A percentile compares a stretch with the other conserved stretches of the same genome.
phyloP scores from a whole-genome alignment of 2,888 invertebrate genomes.

The Tiliacea aurago region DNA sequence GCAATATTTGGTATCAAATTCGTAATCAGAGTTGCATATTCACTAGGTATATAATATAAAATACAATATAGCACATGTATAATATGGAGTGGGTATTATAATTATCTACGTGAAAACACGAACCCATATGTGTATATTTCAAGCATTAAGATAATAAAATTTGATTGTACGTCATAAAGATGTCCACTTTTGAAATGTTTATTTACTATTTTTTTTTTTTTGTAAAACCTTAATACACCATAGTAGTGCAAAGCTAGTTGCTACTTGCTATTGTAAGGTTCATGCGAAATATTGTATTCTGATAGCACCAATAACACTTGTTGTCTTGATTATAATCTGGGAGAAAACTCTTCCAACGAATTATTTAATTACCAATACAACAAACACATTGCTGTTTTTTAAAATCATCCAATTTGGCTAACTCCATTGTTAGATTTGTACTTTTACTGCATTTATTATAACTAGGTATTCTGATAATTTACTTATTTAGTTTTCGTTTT shows the following conservation, averaged over 20 bases:
- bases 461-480: slow-evolving; percentile 39
- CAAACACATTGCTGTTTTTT: slow-evolving; percentile 22
- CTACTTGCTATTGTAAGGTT: not conserved
- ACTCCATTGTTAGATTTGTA: slow-evolving; percentile 18
- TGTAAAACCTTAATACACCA: not conserved
- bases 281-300: slow-evolving; percentile 21
- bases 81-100: slow-evolving; percentile 60
- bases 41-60: slow-evolving; percentile 41
- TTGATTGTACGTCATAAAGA: slow-evolving; percentile 12
- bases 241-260: slow-evolving; percentile 10
- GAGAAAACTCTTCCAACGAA: not conserved
- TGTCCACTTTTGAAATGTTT: slow-evolving; percentile 16
- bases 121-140: slow-evolving; percentile 53
- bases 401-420: slow-evolving; percentile 28
- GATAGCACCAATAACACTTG: slow-evolving; percentile 5
- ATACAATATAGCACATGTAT: slow-evolving; percentile 42
- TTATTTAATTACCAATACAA: not conserved
- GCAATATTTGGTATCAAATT: slow-evolving; percentile 52
- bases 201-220: slow-evolving; percentile 8
- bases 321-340: not conserved
- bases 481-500: slow-evolving; percentile 26
- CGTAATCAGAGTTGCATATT: slow-evolving; percentile 53
- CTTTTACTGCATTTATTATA: slow-evolving; percentile 58
- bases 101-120: slow-evolving; percentile 35
- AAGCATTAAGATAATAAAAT: slow-evolving; percentile 20